Percentiles rank a stretch among this genome's conserved stretches.
These are phyloP conservation scores for Lasiommata megera DNA, from an alignment of 2,888 invertebrate genomes.

Conservation along the genomic window DNA sequence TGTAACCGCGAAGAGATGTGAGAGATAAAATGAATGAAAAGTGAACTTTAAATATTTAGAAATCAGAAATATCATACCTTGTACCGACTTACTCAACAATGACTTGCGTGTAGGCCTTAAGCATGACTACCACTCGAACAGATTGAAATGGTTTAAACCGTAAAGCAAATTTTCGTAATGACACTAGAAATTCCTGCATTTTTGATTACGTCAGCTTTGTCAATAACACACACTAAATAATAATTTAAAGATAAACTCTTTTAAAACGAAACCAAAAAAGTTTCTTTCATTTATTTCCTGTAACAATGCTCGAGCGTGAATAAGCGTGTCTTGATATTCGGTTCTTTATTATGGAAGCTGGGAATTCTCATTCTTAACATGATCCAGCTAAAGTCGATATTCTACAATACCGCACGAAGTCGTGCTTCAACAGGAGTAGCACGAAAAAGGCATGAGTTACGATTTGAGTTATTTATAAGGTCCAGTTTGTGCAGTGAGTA, in stretches of 20 bases:
- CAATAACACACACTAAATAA: conserved; percentile 5
- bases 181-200: conserved; percentile 2
- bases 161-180: conserved; percentile 12
- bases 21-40: too few species aligned
- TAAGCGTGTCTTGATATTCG: conserved; percentile 49
- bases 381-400: conserved; percentile 42
- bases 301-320: conserved; percentile 60
- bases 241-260: neutral
- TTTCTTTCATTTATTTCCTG: conserved; percentile 60
- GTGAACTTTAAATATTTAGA: conserved; percentile 1
- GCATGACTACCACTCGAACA: conserved; percentile 3
- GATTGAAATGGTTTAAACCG: conserved; percentile 9
- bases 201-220: neutral
- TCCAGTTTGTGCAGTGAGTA: conserved; percentile 68
- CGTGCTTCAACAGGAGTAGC: conserved; percentile 50
- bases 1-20: too few species aligned
- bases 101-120: conserved; percentile 30
- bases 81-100: conserved; percentile 21
- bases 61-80: conserved; percentile 1
- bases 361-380: conserved; percentile 47
- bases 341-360: conserved; percentile 34
- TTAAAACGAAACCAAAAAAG: conserved; percentile 29
- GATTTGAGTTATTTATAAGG: conserved; percentile 75
- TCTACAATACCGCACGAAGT: conserved; percentile 32
- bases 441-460: conserved; percentile 67